A percentile compares a stretch with the other conserved stretches of the same genome.
Conservation (phyloP, 2,797 vertebrate species). For the Peromyscus aztecus region DNA sequence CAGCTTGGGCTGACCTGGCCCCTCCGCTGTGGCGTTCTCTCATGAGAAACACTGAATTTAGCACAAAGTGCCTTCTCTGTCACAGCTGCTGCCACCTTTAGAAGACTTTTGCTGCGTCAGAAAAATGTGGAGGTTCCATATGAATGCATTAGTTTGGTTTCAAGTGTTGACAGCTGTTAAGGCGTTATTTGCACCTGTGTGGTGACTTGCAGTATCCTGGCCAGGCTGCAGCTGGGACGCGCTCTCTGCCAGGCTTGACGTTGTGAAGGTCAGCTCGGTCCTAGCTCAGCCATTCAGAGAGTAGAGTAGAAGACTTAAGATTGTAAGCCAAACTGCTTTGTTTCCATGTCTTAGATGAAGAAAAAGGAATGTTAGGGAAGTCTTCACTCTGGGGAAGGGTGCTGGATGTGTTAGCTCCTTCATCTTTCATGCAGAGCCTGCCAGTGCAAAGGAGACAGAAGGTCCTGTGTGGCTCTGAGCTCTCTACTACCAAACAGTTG, state of each 20-base stretch:
- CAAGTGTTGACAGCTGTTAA: slow-evolving; percentile 25
- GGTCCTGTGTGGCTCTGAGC: slow-evolving; percentile 53
- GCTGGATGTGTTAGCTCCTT: slow-evolving; percentile 50
- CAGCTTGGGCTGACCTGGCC: slow-evolving; percentile 18
- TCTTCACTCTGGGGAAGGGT: slow-evolving; percentile 54
- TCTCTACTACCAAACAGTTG: slow-evolving; percentile 61
- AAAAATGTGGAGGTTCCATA: slow-evolving; percentile 74
- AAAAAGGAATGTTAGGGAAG: slow-evolving; percentile 38
- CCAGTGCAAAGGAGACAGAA: slow-evolving; percentile 57
- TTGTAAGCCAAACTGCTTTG: slow-evolving; percentile 55
- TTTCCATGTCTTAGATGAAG: slow-evolving; percentile 62
- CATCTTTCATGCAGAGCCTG: slow-evolving; percentile 49
- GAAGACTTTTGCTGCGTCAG: slow-evolving; percentile 26
- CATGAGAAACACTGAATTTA: slow-evolving; percentile 75
- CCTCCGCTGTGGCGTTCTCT: slow-evolving; percentile 67
- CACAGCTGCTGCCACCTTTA: slow-evolving; percentile 67
- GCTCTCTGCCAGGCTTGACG: slow-evolving; percentile 2
- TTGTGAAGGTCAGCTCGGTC: slow-evolving; percentile 19
- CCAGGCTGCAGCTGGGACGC: not conserved
- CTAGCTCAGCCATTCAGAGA: slow-evolving; percentile 53
- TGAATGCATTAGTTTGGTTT: slow-evolving; percentile 49
- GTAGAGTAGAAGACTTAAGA: slow-evolving; percentile 5
- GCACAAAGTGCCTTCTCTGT: slow-evolving; percentile 87
- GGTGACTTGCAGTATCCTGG: slow-evolving; percentile 30
- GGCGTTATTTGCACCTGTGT: slow-evolving; percentile 37